These are phyloP conservation scores for Psittacula echo DNA, from an alignment of 2,797 vertebrate species.

Conservation along the genomic window DNA sequence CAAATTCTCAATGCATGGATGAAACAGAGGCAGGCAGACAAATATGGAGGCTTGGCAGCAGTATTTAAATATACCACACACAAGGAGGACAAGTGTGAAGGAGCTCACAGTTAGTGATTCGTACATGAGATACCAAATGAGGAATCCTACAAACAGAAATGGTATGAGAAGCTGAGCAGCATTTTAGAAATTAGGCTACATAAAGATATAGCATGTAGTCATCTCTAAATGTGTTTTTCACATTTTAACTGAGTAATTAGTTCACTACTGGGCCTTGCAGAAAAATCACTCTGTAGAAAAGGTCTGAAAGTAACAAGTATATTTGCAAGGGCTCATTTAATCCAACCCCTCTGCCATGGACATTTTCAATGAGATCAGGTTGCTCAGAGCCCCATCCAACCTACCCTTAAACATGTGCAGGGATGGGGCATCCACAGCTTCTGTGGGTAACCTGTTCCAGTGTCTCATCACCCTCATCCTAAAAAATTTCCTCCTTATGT, in stretches of 20 bases:
- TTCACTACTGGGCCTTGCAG: background rate
- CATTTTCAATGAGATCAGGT: background rate
- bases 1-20: background rate
- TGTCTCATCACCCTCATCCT: background rate
- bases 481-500: background rate
- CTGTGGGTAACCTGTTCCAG: background rate
- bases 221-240: background rate
- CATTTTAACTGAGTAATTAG: background rate
- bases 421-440: background rate
- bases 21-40: background rate
- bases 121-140: background rate
- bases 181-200: background rate
- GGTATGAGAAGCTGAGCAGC: background rate
- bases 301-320: background rate
- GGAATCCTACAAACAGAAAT: background rate
- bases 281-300: background rate
- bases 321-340: background rate
- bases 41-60: background rate
- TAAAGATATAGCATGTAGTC: background rate
- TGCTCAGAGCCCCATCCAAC: background rate
- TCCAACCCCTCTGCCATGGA: background rate
- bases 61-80: slow-evolving; percentile 7
- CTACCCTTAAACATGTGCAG: background rate
- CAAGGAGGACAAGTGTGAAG: background rate
- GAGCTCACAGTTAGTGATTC: background rate